phyloP scores from a whole-genome alignment of 2,113 vertebrate species.

The Asarcornis scutulata region DNA sequence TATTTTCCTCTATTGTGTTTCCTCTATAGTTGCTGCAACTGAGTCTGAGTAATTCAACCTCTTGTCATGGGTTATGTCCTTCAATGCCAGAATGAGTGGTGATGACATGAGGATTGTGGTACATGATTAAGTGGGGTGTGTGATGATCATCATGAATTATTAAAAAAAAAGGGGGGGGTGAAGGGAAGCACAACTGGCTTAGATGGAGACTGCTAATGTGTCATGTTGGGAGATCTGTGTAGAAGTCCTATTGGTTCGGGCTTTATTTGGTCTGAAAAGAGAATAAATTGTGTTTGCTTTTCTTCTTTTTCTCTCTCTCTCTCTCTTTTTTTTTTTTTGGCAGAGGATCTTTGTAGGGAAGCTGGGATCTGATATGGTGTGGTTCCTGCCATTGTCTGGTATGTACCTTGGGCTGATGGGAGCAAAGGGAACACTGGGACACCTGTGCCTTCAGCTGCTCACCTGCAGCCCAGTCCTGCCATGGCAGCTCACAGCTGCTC shows the following conservation, averaged over 20 bases:
- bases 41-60: background rate
- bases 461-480: background rate
- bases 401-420: background rate
- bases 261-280: background rate
- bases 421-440: background rate
- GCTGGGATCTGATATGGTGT: accelerated
- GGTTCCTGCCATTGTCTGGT: background rate
- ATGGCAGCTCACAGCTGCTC: background rate
- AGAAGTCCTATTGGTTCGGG: background rate
- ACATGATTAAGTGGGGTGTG: background rate
- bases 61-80: background rate
- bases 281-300: background rate
- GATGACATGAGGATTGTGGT: background rate
- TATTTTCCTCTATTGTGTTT: constrained; percentile 7
- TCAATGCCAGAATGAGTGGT: background rate
- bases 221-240: background rate
- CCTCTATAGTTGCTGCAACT: background rate
- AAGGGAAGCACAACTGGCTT: background rate
- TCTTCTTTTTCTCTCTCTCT: background rate
- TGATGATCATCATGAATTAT: background rate
- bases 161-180: background rate
- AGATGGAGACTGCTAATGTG: background rate
- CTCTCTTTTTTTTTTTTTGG: background rate
- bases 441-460: background rate
- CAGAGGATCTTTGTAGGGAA: background rate